Conservation (phyloP, 1,140 invertebrate species). For the Cydia fagiglandana region DNA sequence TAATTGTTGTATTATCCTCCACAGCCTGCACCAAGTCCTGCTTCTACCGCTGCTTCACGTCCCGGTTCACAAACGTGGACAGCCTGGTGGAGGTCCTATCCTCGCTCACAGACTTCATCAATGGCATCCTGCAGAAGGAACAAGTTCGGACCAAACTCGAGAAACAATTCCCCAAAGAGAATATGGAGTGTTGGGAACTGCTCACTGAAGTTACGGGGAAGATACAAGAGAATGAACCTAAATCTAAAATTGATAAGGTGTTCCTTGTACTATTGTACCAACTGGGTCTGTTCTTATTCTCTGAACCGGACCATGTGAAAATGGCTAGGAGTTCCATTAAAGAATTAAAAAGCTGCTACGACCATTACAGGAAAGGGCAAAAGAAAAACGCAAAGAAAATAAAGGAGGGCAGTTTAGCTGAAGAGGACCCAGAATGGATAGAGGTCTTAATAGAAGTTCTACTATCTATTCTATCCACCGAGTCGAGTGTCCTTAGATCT, state of each 20-base stretch:
- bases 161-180: conserved; percentile 79
- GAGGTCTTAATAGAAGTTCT: conserved; percentile 89
- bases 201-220: conserved; percentile 76
- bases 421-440: conserved; percentile 86
- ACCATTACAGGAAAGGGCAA: conserved; percentile 79
- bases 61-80: conserved; percentile 82
- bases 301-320: conserved; percentile 80
- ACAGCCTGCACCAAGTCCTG: conserved; percentile 79
- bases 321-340: conserved; percentile 83
- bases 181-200: conserved; percentile 81
- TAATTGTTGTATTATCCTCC: conserved; percentile 40
- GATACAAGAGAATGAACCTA: conserved; percentile 68
- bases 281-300: conserved; percentile 86
- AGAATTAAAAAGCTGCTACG: conserved; percentile 85
- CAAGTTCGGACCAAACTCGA: conserved; percentile 68
- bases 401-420: conserved; percentile 46
- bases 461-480: conserved; percentile 85
- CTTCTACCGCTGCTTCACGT: conserved; percentile 83
- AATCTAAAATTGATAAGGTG: conserved; percentile 77
- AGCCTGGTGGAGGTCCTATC: conserved; percentile 80
- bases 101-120: conserved; percentile 79
- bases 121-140: conserved; percentile 76
- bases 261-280: conserved; percentile 85
- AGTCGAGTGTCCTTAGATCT: conserved; percentile 83
- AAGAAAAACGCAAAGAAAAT: conserved; percentile 59